Base-by-base conservation (phyloP, 1,140 invertebrate species). In the Myzus persicae region DNA sequence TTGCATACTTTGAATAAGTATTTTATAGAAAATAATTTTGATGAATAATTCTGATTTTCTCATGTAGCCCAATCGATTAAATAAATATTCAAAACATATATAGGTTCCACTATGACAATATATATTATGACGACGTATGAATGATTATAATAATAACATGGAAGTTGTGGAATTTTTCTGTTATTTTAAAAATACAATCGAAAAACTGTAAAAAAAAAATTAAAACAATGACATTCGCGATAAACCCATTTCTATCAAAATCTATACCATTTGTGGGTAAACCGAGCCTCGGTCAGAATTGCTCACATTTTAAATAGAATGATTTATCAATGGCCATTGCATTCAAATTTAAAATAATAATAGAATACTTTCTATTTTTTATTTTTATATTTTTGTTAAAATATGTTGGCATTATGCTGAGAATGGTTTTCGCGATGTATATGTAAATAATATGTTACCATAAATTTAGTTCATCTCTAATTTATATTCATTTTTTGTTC, bases 261-360 rank as follows among this genome's bases (percentile, higher is more conserved):
- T 76, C 59, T 7, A n/a, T n/a, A n/a, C 31, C n/a, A 76, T 67
- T 59, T 31, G 2, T 14, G 59, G 5, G n/a, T 36, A 4, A n/a
- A 36, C 24, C 31, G 31, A n/a, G 14, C 11, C n/a, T 76, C 14
- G 14, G 0, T 6, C n/a, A n/a, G 59, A 20, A 76, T 18, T 4
- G 48, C 22, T 51, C n/a, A 1, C 18, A 5, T 76, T 76, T 76
- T 76, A 5, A n/a, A 76, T 18, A n/a, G n/a, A n/a, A n/a, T n/a
- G 59, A 76, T 76, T 76, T 76, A 76, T 76, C n/a, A n/a, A 6
- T 76, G 18, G 31, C 14, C 59, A 76, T 76, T 76, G 14, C 59
- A 76, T 76, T 76, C 59, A 76, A 76, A n/a, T 76, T n/a, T 76
- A n/a, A 36, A 76, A 76, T 18, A 76, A 76, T 76, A 76, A 76